Base-by-base conservation (phyloP, 2,797 vertebrate genomes). In the Oreochromis mossambicus region DNA sequence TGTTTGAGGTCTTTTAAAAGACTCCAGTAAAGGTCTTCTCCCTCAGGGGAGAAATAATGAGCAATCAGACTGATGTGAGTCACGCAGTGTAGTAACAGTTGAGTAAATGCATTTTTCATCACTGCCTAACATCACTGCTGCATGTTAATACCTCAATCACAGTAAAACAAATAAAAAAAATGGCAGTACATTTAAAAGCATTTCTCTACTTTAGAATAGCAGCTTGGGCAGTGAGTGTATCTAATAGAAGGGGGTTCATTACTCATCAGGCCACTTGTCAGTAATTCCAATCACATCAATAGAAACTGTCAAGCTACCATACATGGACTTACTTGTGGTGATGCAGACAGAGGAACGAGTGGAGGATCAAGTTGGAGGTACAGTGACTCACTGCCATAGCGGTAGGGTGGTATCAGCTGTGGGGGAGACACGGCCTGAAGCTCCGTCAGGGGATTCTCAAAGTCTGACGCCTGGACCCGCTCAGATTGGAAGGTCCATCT, bases 371-470 rank as follows among this genome's bases (percentile, higher is more conserved):
- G 89, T 90, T 97, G 96, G 7, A 93, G 92, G 55, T 93, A 86
- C 2, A 98, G 96, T 79, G 98, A 88, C 82, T 99, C 98, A 56
- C 96, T 96, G 93, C 96, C 96, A 92, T 97, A 97, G 77, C 97
- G 97, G 89, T 97, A 98, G 1, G 98, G 95, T 85, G 97, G 97
- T 83, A 97, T 96, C 83, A 98, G 93, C 89, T 98, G 97, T 1
- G 97, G 97, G 43, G 97, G 94, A 77, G 97, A 97, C 75, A 99
- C 97, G 0, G 97, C 97, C 95, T 98, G 98, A 79, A 99, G 96
- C 86, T 99, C 98, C 4, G 98, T 98, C 90, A 99, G 97, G 82
- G 98, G 97, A 87, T 97, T 96, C 82, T 98, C 98, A 73, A 98
- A 97, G 26, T 99, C 98, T 1, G 91, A 91, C 43, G 96, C 93